Conservation (phyloP, 2,888 invertebrate genomes). For the Halocaridina rubra region DNA sequence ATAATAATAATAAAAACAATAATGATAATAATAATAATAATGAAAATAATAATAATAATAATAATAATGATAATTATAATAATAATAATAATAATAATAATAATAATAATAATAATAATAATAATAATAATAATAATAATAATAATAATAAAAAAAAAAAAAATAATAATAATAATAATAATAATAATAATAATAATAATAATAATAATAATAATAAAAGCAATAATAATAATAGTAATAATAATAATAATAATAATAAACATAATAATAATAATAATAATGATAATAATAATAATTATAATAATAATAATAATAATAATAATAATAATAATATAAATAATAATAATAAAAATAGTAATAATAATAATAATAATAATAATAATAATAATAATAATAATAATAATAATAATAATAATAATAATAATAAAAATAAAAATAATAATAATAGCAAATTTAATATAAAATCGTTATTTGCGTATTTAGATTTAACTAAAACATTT, state of each 20-base stretch:
- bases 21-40: not conserved
- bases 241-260: not conserved
- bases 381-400: not conserved
- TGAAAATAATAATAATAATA: not conserved
- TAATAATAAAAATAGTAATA: not conserved
- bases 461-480: too few species aligned
- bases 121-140: not conserved
- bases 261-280: not conserved
- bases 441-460: not conserved
- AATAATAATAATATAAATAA: not conserved
- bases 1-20: not conserved
- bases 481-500: too few species aligned
- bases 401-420: not conserved
- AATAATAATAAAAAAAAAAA: not conserved
- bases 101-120: not conserved
- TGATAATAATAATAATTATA: not conserved
- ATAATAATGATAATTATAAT: not conserved
- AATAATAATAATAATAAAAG: not conserved
- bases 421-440: not conserved
- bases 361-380: not conserved
- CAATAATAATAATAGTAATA: not conserved
- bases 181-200: not conserved
- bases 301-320: not conserved
- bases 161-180: not conserved
- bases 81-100: not conserved